Evolutionary conservation across 1,140 invertebrate genomes (phyloP), one percentile per base, ranked within the genome.

Genomic region (Aphaenogaster floridana): DNA sequence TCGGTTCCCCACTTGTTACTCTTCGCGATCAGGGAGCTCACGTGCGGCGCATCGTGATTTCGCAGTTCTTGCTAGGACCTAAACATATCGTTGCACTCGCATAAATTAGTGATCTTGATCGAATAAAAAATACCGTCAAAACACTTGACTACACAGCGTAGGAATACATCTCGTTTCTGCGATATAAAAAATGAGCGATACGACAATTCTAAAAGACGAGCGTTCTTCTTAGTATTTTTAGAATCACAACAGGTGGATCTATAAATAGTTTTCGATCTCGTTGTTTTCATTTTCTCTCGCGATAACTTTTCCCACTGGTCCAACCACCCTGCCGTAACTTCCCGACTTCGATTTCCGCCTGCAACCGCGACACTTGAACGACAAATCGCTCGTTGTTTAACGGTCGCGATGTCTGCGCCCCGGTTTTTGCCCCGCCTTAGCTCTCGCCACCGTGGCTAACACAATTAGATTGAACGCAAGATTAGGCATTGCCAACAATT

Each of bases 401-500:
- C 17, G 28, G 28, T 4, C 3, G 2, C 5, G 13, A 42, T 68
- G 39, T 17, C 17, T 39, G 9, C 13, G 3, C 0, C 6, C 21
- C 17, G 42, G n/a, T 42, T 61, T 42, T 61, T 48, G 39, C 3
- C 50, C 6, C 64, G 39, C 4, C 13, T n/a, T n/a, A 64, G n/a
- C n/a, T 48, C 6, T 74, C 71, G 76, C 21, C 54, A n/a, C 54
- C 48, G 42, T 74, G 61, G 63, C 71, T 52, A 45, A 72, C 63
- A 52, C 88, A 61, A 89, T 90, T 74, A 69, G 76, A 87, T 90
- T 45, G 66, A 36, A 87, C 74, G 84, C 81, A 59, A 52, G 77
- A 89, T 89, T 89, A 89, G 78, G 76, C 69, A 72, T 86, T 48
- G 52, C 34, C 13, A 68, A 13, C 85, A 87, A 90, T 90, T 89